These are phyloP conservation scores for Catostomus latipinnis DNA, from an alignment of 2,797 vertebrate genomes.

Conservation along the genomic window DNA sequence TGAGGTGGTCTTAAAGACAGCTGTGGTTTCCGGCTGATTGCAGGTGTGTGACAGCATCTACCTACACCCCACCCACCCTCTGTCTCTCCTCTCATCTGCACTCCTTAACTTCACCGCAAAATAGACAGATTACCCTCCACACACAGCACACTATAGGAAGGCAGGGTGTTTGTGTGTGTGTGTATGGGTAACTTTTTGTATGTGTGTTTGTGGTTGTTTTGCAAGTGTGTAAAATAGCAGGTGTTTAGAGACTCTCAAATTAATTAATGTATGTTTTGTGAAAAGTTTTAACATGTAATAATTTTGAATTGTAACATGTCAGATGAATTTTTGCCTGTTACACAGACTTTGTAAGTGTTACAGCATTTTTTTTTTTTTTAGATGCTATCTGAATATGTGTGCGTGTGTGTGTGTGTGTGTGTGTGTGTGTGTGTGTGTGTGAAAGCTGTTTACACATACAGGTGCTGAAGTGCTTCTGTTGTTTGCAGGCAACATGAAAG, in stretches of 20 bases:
- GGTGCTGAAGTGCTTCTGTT: slow-evolving; percentile 50
- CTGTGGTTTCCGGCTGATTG: slow-evolving; percentile 54
- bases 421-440: slow-evolving; percentile 13
- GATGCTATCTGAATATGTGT: background rate
- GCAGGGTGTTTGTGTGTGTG: slow-evolving; percentile 1
- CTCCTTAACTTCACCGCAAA: slow-evolving; percentile 35
- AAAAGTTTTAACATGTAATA: background rate
- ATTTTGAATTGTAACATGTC: background rate
- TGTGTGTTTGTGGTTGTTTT: background rate
- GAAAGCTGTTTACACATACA: slow-evolving; percentile 38
- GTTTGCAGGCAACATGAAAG: slow-evolving; percentile 53
- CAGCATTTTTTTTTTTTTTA: background rate
- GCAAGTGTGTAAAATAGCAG: background rate
- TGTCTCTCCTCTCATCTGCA: slow-evolving; percentile 39
- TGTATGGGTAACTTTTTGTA: background rate
- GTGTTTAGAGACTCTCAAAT: background rate
- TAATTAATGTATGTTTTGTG: background rate
- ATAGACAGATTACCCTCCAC: slow-evolving; percentile 49
- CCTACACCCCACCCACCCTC: slow-evolving; percentile 18
- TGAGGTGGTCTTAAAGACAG: slow-evolving; percentile 43
- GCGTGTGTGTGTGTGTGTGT: slow-evolving; percentile 10
- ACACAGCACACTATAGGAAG: background rate
- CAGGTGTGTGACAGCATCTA: slow-evolving; percentile 54
- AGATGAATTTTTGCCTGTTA: background rate
- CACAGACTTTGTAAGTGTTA: background rate